These are phyloP conservation scores for Nicator chloris DNA, from an alignment of 2,113 vertebrate genomes.

Conservation along the genomic window DNA sequence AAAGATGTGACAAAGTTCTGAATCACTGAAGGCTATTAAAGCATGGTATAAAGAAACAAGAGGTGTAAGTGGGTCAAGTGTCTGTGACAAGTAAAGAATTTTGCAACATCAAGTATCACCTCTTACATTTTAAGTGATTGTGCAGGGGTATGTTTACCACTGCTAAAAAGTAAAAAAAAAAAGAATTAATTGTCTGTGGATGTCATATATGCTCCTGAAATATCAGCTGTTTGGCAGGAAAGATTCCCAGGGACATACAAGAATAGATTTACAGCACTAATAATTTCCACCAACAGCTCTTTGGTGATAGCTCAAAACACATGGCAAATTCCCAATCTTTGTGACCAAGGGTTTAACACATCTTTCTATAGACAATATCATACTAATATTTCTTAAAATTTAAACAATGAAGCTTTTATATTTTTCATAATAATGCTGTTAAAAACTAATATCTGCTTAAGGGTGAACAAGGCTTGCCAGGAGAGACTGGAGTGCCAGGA, in stretches of 20 bases:
- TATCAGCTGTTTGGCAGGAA: not conserved
- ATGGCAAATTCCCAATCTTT: not conserved
- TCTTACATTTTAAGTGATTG: not conserved
- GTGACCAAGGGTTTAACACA: not conserved
- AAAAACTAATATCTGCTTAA: conserved; percentile 27
- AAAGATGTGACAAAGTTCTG: not conserved
- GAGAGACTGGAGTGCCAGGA: conserved; percentile 80
- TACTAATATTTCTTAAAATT: not conserved
- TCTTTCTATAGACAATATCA: not conserved
- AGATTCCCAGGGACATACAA: not conserved
- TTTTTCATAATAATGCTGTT: not conserved
- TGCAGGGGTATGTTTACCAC: not conserved
- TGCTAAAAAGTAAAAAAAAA: not conserved
- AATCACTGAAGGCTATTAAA: not conserved
- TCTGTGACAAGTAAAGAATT: not conserved
- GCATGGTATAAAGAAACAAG: not conserved
- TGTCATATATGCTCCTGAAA: not conserved
- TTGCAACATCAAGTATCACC: not conserved
- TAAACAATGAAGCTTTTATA: not conserved
- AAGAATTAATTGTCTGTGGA: not conserved
- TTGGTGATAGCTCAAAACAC: not conserved
- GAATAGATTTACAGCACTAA: not conserved
- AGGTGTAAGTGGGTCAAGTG: not conserved
- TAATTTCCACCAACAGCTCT: not conserved
- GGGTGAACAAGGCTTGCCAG: conserved; percentile 83